Evolutionary conservation across 2,113 vertebrate species (phyloP), one percentile per base, ranked within the genome.

Genomic region (Arizona elegans): DNA sequence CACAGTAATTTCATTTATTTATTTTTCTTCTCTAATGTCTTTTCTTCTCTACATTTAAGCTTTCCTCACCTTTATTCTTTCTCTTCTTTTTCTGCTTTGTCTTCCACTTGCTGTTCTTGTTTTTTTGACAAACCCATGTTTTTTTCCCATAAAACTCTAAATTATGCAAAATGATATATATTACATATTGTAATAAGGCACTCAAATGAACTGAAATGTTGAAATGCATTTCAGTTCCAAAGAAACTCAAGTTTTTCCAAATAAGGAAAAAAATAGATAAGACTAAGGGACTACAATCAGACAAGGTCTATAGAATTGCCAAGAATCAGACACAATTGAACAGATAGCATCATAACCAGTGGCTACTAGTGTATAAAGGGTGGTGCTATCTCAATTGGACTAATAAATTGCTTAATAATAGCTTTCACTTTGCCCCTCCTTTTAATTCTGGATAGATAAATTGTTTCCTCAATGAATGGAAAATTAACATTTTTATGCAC

Each of bases 401-500:
- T 98, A 97, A 98, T 96, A 97, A 95, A 86, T 88, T 47, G 95
- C 97, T 98, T 95, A 98, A 98, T 98, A 98, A 98, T 98, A 96
- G 92, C 98, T 98, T 86, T 93, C 87, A 58, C 87, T 97, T 94
- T 81, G 91, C 94, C 88, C 94, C 91, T 95, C 93, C 86, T 93
- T 86, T 91, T 94, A 70, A 70, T 55, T 92, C 33, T 12, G n/a
- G 70, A 59, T 86, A 94, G 89, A 93, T 17, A 95, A 97, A 93
- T 96, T 91, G 94, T 96, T 96, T 97, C 95, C 95, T 93, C 93
- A 90, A 26, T 95, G 93, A 95, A 96, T 92, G 91, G 88, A 96
- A 65, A 90, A 96, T 96, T 95, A 96, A 95, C 93, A 94, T 94
- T 95, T 95, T 93, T 93, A 93, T 95, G 93, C 95, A 97, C 92